These are phyloP conservation scores for Brachirus orientalis DNA, from an alignment of 2,113 vertebrate genomes.

Conservation along the genomic window DNA sequence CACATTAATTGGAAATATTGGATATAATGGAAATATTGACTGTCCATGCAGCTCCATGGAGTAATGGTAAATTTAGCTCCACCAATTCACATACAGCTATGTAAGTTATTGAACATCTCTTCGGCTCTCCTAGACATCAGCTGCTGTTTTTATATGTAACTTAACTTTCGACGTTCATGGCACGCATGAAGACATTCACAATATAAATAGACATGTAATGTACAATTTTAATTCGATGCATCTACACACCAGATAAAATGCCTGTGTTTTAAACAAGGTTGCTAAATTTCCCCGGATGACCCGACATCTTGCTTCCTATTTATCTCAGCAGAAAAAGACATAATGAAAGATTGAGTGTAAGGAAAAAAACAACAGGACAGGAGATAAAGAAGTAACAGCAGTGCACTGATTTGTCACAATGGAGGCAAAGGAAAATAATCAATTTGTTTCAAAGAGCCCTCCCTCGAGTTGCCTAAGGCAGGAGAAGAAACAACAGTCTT, in stretches of 20 bases:
- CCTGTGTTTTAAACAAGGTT: neutral
- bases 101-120: constrained; percentile 19
- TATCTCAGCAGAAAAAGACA: constrained; percentile 14
- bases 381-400: constrained; percentile 22
- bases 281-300: neutral
- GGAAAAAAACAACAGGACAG: constrained; percentile 18
- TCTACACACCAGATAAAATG: neutral
- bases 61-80: no score
- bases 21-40: constrained; percentile 6
- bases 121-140: no score
- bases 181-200: neutral
- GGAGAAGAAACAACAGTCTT: constrained; percentile 10
- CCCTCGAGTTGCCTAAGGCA: neutral
- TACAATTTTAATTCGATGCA: no score
- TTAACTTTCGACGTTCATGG: constrained; percentile 25
- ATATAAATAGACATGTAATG: constrained; percentile 15
- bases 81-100: constrained; percentile 16
- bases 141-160: constrained; percentile 25
- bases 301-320: constrained; percentile 16
- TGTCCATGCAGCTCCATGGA: neutral
- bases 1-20: constrained; percentile 9
- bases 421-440: constrained; percentile 35
- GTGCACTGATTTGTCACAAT: constrained; percentile 17
- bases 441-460: constrained; percentile 36
- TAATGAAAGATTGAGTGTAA: constrained; percentile 25